Base-by-base conservation (phyloP, 2,797 vertebrate species). In the Hydrolagus colliei region DNA sequence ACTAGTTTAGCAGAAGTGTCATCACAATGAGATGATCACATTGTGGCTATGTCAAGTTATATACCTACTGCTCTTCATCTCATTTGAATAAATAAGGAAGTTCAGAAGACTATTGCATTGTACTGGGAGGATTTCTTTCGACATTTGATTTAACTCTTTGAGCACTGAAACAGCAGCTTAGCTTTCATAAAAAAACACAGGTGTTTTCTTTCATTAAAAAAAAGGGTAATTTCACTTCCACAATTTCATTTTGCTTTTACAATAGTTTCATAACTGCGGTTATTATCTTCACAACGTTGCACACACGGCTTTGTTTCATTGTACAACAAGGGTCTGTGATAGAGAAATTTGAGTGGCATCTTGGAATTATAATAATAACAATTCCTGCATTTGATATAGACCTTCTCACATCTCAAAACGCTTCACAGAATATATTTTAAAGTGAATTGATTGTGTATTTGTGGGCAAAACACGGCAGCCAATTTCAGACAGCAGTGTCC, bases 1-100 rank as follows among this genome's bases (percentile, higher is more conserved):
- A 71, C 41, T 84, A 84, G 65, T 35, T 80, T 67, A 9, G 63
- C 79, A 84, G 63, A 12, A 18, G 1, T 16, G 32, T 84, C 63
- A 71, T 20, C 12, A 14, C 2, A 41, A 14, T 35, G 62, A 79
- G 63, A 12, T 63, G 18, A 2, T 63, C 59, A 62, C 18, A 79
- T 20, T 0, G 22, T 27, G 59, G 14, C 41, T n/a, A n/a, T 18
- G 11, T 71, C 32, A 2, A 67, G 20, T 84, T 84, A 84, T 84
- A 84, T 71, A 71, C 14, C 16, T 68, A 10, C 14, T 18, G 18
- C 20, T 67, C 27, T 67, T 12, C 4, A 3, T 3, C 79, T 84
- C 65, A 84, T 84, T 84, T 84, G 32, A 84, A 71, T 84, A 84
- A 10, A 84, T 12, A 84, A 84, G 79, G 79, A 84, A 84, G 65